Conservation (phyloP, 2,888 invertebrate genomes). For the Temnothorax unifasciatus region DNA sequence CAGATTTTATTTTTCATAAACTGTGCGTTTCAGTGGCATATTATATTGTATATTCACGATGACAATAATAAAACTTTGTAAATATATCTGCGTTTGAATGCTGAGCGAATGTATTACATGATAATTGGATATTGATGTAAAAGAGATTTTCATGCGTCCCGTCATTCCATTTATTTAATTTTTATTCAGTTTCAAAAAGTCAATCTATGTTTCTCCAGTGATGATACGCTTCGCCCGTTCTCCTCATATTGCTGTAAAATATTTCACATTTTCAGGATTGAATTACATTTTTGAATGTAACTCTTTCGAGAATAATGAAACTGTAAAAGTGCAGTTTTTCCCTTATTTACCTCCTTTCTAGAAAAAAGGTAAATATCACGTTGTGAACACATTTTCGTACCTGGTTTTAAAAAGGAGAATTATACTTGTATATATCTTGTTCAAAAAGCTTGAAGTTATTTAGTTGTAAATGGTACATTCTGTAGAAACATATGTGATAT, state of each 20-base stretch:
- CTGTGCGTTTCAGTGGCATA: neutral
- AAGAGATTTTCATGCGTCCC: slow-evolving; percentile 23
- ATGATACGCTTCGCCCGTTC: slow-evolving; percentile 3
- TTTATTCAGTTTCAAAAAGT: neutral
- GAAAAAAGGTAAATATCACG: neutral
- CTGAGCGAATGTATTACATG: slow-evolving; percentile 14
- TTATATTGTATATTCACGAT: slow-evolving; percentile 4
- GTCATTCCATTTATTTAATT: slow-evolving; percentile 31
- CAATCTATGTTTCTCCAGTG: neutral
- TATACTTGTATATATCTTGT: neutral
- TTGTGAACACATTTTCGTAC: slow-evolving; percentile 1
- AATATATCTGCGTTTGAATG: slow-evolving; percentile 21
- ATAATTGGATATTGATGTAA: slow-evolving; percentile 33
- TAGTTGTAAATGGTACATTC: neutral
- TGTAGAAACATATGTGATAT: neutral
- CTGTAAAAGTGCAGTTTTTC: neutral
- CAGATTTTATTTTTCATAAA: slow-evolving; percentile 41
- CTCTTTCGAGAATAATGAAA: neutral
- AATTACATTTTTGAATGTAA: neutral
- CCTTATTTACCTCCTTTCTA: neutral
- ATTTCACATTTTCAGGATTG: slow-evolving; percentile 6
- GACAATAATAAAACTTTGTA: slow-evolving; percentile 21
- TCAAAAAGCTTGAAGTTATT: neutral
- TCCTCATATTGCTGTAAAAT: neutral
- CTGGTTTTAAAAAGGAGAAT: slow-evolving; percentile 20